phyloP scores from a whole-genome alignment of 2,113 vertebrate genomes.

The Channa maculata region DNA sequence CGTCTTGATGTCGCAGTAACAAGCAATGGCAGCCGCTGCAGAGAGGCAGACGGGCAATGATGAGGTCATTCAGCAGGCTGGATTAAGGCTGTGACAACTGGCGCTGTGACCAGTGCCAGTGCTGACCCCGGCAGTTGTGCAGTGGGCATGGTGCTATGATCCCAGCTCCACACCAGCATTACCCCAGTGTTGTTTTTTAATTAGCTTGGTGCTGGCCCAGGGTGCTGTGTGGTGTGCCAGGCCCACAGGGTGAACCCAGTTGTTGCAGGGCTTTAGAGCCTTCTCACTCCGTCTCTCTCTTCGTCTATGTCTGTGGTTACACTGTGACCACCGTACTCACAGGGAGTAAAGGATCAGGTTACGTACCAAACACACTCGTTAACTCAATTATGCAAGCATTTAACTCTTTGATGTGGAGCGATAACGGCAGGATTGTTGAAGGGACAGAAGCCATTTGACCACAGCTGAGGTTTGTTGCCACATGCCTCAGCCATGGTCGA shows the following conservation, averaged over 20 bases:
- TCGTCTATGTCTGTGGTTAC: conserved; percentile 55
- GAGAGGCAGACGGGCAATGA: conserved; percentile 58
- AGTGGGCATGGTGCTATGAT: conserved; percentile 41
- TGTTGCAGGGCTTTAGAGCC: conserved; percentile 69
- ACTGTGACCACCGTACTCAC: conserved; percentile 46
- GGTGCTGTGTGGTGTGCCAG: conserved; percentile 47
- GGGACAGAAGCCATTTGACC: conserved; percentile 74
- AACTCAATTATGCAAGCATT: conserved; percentile 77
- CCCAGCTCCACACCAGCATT: conserved; percentile 51
- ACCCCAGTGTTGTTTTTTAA: conserved; percentile 76
- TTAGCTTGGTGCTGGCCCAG: conserved; percentile 62
- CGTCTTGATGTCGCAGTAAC: conserved; percentile 35
- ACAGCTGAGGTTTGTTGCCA: conserved; percentile 55
- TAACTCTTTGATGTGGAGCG: conserved; percentile 71
- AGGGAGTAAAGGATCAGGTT: conserved; percentile 66
- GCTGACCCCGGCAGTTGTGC: conserved; percentile 65
- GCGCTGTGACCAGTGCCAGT: conserved; percentile 67
- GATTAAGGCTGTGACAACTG: conserved; percentile 80
- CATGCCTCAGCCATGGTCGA: conserved; percentile 50
- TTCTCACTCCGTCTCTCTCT: conserved; percentile 21
- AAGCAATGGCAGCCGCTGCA: conserved; percentile 57
- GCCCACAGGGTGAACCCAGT: conserved; percentile 70
- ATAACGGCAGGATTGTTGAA: conserved; percentile 70
- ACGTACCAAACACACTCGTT: conserved; percentile 71
- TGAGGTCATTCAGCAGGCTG: conserved; percentile 78